Base-by-base conservation (phyloP, 2,888 invertebrate genomes). In the Ceramica pisi region DNA sequence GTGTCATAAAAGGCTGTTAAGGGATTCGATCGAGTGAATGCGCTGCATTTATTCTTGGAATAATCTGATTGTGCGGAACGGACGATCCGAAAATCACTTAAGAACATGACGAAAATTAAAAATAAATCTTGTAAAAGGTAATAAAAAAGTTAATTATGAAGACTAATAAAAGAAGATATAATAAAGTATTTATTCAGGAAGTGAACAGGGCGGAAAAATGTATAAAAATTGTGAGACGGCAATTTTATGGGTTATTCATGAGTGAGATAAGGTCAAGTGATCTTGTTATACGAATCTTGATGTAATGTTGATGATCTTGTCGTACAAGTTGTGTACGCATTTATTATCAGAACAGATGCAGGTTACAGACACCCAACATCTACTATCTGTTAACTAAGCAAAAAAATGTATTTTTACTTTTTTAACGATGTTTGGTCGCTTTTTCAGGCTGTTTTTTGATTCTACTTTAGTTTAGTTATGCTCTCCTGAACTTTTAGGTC, bases 61-160 rank as follows among this genome's bases (percentile, higher is more conserved):
- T 53, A 60, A 26, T 56, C n/a, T 35, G n/a, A 56, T 63, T 56
- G 23, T 19, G 35, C 23, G 35, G 6, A 51, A 26, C 26, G 12
- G 21, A 56, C 9, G 10, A 41, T 26, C 12, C 12, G 14, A 31
- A 23, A 41, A 31, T 57, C 35, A 35, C 51, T 12, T 41, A 48
- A n/a, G 50, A 46, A 35, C 53, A 26, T 48, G 53, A 57, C 57
- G 55, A 64, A 73, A 72, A 73, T 82, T 83, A 80, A 83, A 82
- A 83, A 83, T 70, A 68, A 66, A 83, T 77, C 31, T 65, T 77
- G 59, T 57, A 71, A 61, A 51, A 61, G 50, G 66, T 57, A 71
- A 70, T 82, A 83, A 82, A 82, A 76, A 80, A 70, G 83, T 70
- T 83, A 77, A 82, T 80, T 80, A 80, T 77, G 56, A 67, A 56